These are phyloP conservation scores for Parnassius mnemosyne DNA, from an alignment of 2,888 invertebrate genomes.

Conservation along the genomic window DNA sequence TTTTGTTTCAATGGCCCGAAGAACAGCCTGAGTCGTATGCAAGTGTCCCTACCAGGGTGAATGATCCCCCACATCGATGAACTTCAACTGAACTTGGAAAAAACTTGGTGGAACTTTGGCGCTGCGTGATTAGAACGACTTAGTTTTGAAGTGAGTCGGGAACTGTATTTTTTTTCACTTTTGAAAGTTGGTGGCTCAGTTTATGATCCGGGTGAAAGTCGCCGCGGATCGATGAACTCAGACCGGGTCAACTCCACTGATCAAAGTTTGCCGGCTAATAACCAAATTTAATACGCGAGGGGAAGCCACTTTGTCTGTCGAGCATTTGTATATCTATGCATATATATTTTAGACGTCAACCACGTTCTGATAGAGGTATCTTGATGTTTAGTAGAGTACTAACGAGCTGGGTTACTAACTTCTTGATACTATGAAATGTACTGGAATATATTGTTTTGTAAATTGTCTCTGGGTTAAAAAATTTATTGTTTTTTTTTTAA, in stretches of 20 bases:
- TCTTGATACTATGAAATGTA: constrained; percentile 1
- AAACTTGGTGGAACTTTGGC: constrained; percentile 75
- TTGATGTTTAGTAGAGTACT: constrained; percentile 13
- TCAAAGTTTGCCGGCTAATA: constrained; percentile 77
- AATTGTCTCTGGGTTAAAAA: neutral
- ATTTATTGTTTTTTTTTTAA: too few species aligned
- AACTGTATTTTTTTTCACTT: constrained; percentile 75
- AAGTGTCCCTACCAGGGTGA: constrained; percentile 78
- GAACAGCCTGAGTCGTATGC: constrained; percentile 66
- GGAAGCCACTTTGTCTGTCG: constrained; percentile 49
- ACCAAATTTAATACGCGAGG: constrained; percentile 72
- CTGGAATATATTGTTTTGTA: neutral
- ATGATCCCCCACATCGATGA: constrained; percentile 77
- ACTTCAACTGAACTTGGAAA: constrained; percentile 77
- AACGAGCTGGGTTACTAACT: constrained; percentile 6
- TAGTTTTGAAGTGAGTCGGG: constrained; percentile 78
- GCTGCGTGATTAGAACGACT: constrained; percentile 80
- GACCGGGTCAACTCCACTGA: constrained; percentile 67
- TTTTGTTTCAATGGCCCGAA: constrained; percentile 72
- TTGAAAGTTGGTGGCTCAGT: constrained; percentile 80
- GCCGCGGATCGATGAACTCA: constrained; percentile 73
- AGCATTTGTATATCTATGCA: constrained; percentile 32
- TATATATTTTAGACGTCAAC: constrained; percentile 16
- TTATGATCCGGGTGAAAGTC: constrained; percentile 80
- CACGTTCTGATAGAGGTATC: constrained; percentile 13